These are phyloP conservation scores for Melinopterus prodromus DNA, from an alignment of 2,888 invertebrate genomes.

Conservation along the genomic window DNA sequence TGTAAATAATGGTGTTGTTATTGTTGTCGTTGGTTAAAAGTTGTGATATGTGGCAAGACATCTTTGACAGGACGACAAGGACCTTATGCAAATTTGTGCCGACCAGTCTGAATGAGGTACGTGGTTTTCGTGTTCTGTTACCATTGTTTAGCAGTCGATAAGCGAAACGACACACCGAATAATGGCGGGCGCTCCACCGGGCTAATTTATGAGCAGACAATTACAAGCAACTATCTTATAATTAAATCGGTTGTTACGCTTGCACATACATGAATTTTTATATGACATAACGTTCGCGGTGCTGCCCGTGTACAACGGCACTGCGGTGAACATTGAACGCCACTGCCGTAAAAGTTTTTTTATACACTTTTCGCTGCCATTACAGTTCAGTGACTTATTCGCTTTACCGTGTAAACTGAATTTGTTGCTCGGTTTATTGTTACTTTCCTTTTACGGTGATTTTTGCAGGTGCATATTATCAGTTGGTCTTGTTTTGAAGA, in stretches of 20 bases:
- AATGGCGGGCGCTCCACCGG: neutral
- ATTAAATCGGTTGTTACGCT: too few species aligned
- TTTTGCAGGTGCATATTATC: too few species aligned
- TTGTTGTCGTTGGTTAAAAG: neutral
- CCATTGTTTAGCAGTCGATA: neutral
- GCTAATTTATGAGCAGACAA: too few species aligned
- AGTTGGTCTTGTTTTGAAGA: too few species aligned
- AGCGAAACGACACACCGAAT: neutral
- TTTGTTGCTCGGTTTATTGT: too few species aligned
- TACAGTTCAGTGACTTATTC: too few species aligned
- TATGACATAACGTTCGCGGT: neutral
- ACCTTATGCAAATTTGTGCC: slow-evolving; percentile 7
- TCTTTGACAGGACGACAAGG: slow-evolving; percentile 20
- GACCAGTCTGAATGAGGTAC: neutral
- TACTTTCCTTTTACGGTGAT: too few species aligned
- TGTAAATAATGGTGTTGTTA: neutral
- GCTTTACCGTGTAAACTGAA: too few species aligned
- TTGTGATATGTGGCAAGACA: slow-evolving; percentile 17
- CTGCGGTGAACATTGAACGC: neutral
- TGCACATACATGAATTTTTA: neutral
- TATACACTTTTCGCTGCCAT: too few species aligned
- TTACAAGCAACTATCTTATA: too few species aligned
- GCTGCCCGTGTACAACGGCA: neutral
- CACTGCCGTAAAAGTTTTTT: too few species aligned
- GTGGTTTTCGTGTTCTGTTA: neutral